These are phyloP conservation scores for Dyspetes luteomarginatus DNA, from an alignment of 2,888 invertebrate species.

Conservation along the genomic window DNA sequence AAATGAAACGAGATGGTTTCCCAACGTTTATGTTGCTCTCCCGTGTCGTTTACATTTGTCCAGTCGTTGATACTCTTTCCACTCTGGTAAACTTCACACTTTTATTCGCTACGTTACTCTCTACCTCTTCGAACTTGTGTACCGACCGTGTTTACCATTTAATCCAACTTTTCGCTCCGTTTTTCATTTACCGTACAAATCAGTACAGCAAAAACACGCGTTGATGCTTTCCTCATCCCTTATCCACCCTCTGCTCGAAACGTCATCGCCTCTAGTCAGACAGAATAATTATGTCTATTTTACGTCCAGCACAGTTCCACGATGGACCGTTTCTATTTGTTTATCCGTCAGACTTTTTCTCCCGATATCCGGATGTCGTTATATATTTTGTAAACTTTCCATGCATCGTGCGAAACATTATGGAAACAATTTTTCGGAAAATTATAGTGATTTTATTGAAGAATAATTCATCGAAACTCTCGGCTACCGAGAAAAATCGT, in stretches of 20 bases:
- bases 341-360: background rate
- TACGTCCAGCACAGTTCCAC: background rate
- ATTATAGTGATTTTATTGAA: no score
- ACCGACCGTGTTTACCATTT: constrained; percentile 31
- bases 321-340: background rate
- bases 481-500: no score
- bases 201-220: background rate
- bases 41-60: constrained; percentile 20
- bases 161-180: constrained; percentile 54
- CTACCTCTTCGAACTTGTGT: constrained; percentile 15
- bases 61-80: constrained; percentile 42
- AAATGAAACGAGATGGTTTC: background rate
- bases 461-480: no score
- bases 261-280: no score
- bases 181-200: constrained; percentile 36
- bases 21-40: constrained; percentile 25
- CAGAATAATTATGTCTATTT: background rate
- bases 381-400: background rate
- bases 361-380: background rate
- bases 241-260: background rate
- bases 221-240: background rate
- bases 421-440: no score
- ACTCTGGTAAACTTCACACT: constrained; percentile 48
- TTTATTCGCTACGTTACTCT: constrained; percentile 36
- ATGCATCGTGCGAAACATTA: background rate